Percentiles rank a stretch among this genome's conserved stretches.
Conservation (phyloP, 2,888 invertebrate species). For the Cryptus viduatorius region DNA sequence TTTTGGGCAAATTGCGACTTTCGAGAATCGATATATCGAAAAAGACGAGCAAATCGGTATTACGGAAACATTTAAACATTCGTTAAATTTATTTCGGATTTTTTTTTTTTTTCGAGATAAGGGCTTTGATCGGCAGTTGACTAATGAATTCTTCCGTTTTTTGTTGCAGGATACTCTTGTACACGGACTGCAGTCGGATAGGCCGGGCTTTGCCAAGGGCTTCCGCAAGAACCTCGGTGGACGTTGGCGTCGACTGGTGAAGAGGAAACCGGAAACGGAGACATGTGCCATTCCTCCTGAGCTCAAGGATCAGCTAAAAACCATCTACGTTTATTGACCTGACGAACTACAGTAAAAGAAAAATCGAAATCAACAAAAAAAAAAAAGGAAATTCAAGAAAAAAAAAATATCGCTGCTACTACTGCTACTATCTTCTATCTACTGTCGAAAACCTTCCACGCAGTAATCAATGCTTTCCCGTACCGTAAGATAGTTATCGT, state of each 20-base stretch:
- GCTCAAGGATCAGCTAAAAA: slow-evolving; percentile 94
- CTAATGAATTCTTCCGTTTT: not conserved
- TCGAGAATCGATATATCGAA: not conserved
- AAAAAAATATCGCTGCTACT: not conserved
- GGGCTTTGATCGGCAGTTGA: not conserved
- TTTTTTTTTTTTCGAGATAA: too few relatives aligned
- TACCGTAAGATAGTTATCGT: slow-evolving; percentile 75
- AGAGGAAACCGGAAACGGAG: slow-evolving; percentile 93
- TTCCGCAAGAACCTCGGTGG: slow-evolving; percentile 95
- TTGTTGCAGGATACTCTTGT: slow-evolving; percentile 91
- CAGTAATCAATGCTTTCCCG: slow-evolving; percentile 78
- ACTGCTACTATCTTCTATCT: slow-evolving; percentile 31
- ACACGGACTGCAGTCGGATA: slow-evolving; percentile 88
- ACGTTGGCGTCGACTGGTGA: slow-evolving; percentile 93
- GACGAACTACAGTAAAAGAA: slow-evolving; percentile 8
- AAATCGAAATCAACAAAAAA: not conserved
- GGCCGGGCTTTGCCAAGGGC: slow-evolving; percentile 92
- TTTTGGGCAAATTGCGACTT: not conserved
- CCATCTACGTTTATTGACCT: slow-evolving; percentile 93
- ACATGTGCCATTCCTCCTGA: slow-evolving; percentile 94
- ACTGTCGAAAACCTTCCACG: slow-evolving; percentile 74
- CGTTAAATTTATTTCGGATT: not conserved
- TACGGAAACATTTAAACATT: not conserved
- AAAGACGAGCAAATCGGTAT: not conserved
- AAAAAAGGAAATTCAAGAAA: not conserved